Evolutionary conservation across 2,113 vertebrate species (phyloP).

Genomic region (Anthoscopus minutus): DNA sequence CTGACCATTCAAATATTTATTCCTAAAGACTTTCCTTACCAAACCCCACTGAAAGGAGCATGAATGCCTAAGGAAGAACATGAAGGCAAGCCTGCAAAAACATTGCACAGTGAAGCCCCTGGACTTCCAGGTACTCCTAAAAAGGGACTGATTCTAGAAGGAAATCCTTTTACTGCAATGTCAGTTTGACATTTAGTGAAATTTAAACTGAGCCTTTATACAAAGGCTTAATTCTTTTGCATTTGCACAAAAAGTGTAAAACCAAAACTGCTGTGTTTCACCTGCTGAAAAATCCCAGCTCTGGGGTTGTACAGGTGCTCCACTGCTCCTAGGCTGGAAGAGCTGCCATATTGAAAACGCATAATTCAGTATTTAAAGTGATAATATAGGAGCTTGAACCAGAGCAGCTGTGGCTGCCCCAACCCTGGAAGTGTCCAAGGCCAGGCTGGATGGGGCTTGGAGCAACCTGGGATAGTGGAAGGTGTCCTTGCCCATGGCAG

Average conservation of each 20-base stretch:
- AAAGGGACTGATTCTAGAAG: background rate
- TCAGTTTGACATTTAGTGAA: background rate
- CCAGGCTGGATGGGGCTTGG: fast-evolving
- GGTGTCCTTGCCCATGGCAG: background rate
- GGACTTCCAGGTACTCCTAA: background rate
- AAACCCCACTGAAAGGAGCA: background rate
- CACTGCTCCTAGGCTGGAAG: background rate
- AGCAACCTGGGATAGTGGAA: background rate
- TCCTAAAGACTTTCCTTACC: background rate
- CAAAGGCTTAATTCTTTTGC: background rate
- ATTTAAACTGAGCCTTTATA: background rate
- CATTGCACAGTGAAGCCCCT: background rate
- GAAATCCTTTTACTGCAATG: background rate
- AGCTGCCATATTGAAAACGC: background rate
- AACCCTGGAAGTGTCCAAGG: background rate
- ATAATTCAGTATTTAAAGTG: background rate
- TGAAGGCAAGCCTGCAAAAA: background rate
- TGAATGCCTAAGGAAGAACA: background rate
- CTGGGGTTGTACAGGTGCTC: fast-evolving
- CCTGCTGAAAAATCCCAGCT: background rate
- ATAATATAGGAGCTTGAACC: background rate
- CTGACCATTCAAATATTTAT: background rate
- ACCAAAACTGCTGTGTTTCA: background rate
- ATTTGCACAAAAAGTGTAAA: background rate
- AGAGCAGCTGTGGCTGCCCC: background rate